Evolutionary conservation across 2,797 vertebrate genomes (phyloP).

Genomic region (Potorous gilbertii): DNA sequence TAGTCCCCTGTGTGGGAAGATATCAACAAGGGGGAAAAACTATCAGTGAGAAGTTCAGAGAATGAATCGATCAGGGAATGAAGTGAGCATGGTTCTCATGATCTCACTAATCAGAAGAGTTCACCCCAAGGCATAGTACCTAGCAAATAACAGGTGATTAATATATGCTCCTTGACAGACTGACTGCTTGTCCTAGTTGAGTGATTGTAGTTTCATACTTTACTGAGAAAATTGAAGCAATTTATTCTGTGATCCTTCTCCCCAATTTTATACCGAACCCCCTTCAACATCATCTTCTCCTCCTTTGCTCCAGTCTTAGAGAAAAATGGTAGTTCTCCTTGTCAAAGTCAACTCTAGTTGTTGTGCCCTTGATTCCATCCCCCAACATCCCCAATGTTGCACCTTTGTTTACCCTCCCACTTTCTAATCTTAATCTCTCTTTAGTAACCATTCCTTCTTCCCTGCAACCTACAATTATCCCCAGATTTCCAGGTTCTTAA

Average conservation of each 20-base stretch:
- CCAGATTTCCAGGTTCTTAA: not conserved
- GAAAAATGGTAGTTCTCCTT: not conserved
- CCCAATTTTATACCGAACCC: not conserved
- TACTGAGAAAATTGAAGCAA: no score
- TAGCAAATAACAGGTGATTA: not conserved
- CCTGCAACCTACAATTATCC: not conserved
- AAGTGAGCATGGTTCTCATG: not conserved
- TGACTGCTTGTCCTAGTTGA: no score
- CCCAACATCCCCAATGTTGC: no score
- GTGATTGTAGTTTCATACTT: no score
- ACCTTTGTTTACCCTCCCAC: not conserved
- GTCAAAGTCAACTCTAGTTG: not conserved
- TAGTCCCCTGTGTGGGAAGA: no score
- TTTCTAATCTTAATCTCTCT: not conserved
- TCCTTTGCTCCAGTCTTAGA: not conserved
- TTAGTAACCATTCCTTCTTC: not conserved
- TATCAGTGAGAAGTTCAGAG: no score
- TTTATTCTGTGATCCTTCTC: not conserved
- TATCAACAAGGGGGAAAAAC: no score
- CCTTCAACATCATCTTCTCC: not conserved
- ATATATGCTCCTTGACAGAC: not conserved
- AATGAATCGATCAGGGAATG: not conserved
- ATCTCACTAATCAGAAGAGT: not conserved
- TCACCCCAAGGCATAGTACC: not conserved
- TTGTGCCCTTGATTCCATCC: not conserved